Evolutionary conservation across 2,797 vertebrate genomes (phyloP).

Genomic region (Clamator glandarius): DNA sequence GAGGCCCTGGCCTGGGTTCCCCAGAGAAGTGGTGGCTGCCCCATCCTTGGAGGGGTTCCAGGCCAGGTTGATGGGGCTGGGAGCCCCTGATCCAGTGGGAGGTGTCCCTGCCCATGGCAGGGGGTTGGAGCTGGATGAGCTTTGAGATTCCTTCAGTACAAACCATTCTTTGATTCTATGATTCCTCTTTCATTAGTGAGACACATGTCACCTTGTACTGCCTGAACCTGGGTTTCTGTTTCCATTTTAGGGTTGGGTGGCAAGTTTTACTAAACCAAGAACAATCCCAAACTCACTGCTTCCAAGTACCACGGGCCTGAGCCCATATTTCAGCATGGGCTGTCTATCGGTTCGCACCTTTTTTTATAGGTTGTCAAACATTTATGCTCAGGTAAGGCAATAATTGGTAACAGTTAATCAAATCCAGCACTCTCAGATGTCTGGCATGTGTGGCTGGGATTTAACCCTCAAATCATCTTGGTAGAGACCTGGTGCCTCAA

Average conservation of each 20-base stretch:
- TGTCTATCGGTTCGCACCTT: constrained; percentile 93
- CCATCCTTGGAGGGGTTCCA: no score
- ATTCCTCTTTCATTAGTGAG: not conserved
- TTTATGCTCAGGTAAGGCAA: constrained; percentile 91
- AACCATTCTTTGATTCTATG: no score
- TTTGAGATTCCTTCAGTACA: no score
- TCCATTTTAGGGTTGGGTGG: constrained; percentile 87
- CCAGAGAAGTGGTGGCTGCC: no score
- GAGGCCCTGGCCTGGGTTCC: no score
- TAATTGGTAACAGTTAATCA: not conserved
- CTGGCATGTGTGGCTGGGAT: not conserved
- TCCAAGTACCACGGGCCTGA: constrained; percentile 92
- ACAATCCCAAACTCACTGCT: constrained; percentile 92
- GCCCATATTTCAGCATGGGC: constrained; percentile 91
- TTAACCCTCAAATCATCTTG: rapidly evolving
- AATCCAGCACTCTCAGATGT: not conserved
- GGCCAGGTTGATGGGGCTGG: no score
- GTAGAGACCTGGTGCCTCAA: not conserved
- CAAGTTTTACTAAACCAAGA: constrained; percentile 88
- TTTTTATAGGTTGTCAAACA: constrained; percentile 90
- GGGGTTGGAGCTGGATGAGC: no score
- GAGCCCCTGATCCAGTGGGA: no score
- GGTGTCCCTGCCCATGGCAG: no score
- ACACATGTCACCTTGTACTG: not conserved
- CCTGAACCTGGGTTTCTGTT: not conserved